These are phyloP conservation scores for Melangyna quadrimaculata DNA, from an alignment of 2,888 invertebrate species.

Conservation along the genomic window DNA sequence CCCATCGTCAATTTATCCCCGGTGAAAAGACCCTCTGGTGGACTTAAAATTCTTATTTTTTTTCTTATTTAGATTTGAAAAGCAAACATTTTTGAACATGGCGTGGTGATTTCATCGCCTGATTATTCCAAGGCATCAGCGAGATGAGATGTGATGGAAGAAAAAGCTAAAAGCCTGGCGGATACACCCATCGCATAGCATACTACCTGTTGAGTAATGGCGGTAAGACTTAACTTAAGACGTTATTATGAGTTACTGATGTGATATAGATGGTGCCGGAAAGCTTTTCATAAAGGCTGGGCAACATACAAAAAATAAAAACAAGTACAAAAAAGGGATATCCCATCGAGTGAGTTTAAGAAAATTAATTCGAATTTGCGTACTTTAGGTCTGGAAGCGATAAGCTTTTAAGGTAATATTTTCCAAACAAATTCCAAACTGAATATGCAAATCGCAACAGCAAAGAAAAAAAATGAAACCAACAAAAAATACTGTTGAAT, in stretches of 20 bases:
- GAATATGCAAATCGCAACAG: neutral
- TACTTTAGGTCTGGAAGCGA: slow-evolving; percentile 52
- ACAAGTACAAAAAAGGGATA: neutral
- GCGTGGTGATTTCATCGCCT: slow-evolving; percentile 47
- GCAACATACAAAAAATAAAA: too few relatives aligned
- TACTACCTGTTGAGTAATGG: slow-evolving; percentile 66
- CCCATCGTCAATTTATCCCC: slow-evolving; percentile 1
- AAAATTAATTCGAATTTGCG: slow-evolving; percentile 68
- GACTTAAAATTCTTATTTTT: slow-evolving; percentile 45
- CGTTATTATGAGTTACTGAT: slow-evolving; percentile 66
- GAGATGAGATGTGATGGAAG: slow-evolving; percentile 3
- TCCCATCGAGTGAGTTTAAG: slow-evolving; percentile 29
- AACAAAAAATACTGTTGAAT: neutral
- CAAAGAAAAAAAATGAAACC: neutral
- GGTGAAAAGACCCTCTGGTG: neutral
- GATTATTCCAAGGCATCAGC: slow-evolving; percentile 8
- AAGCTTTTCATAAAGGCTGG: neutral
- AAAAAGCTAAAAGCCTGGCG: neutral
- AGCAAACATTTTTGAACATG: slow-evolving; percentile 45
- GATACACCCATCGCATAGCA: slow-evolving; percentile 6
- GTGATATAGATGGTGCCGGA: slow-evolving; percentile 24
- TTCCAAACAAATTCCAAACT: neutral
- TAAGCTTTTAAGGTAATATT: slow-evolving; percentile 43
- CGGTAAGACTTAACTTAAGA: slow-evolving; percentile 33
- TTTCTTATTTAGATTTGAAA: slow-evolving; percentile 34